Evolutionary conservation across 2,113 vertebrate genomes (phyloP), one percentile per base, ranked within the genome.

Genomic region (Salvelinus namaycush): DNA sequence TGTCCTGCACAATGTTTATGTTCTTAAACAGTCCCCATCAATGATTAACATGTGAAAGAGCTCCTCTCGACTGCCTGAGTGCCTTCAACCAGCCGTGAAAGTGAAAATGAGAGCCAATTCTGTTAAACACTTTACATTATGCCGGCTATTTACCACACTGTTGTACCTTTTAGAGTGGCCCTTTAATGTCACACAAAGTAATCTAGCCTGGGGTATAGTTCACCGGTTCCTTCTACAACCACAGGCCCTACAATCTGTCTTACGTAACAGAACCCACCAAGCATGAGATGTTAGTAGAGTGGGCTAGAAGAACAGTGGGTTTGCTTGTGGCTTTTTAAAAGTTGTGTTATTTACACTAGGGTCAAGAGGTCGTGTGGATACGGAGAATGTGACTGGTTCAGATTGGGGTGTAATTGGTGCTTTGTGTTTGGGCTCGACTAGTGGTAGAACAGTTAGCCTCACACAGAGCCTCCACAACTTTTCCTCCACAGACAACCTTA

Each of bases 81-180:
- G 84, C 87, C 82, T 84, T 72, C 90, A 92, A 89, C 87, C 89
- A 90, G 86, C 88, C 89, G 78, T 91, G 89, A 93, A 91, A 90
- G 86, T 84, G 87, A 91, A 89, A 92, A 90, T 86, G 85, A 88
- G 88, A 90, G 83, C 82, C 86, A 81, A 84, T 87, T 86, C 77
- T 89, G 89, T 89, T 90, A 82, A 89, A 90, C 89, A 90, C 83
- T 86, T 81, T 67, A 83, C 82, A 85, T 87, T 84, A 86, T 75
- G 79, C 89, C 72, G 83, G 86, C 83, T 86, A 89, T 92, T 92
- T 92, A 91, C 90, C 87, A 90, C 84, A 88, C 76, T 76, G 66
- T 76, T 87, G 84, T 90, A 82, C 80, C 80, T 87, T 82, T 81
- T 88, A 90, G 81, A 81, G 74, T 81, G 84, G 80, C 86, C 86